Percentiles rank a stretch among this genome's conserved stretches.
Conservation (phyloP, 2,797 vertebrate genomes). For the Pseudotriccus pelzelni region DNA sequence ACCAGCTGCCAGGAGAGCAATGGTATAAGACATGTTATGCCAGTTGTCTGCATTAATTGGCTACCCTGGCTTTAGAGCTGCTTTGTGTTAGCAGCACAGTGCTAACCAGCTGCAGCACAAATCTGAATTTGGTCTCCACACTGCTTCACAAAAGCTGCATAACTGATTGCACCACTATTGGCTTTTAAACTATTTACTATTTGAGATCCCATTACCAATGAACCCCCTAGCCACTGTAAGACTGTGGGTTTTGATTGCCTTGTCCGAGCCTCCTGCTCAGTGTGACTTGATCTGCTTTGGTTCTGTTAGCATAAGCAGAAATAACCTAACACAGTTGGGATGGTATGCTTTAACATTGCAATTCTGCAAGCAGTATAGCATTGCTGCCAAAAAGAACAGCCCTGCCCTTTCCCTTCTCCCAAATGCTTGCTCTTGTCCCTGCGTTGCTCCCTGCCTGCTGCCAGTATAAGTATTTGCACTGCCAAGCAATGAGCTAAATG, state of each 20-base stretch:
- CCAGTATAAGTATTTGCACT: neutral
- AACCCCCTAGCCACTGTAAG: neutral
- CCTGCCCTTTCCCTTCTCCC: neutral
- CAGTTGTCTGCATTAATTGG: neutral
- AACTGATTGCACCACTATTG: neutral
- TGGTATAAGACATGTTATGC: neutral
- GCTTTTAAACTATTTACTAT: slow-evolving; percentile 1
- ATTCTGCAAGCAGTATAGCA: neutral
- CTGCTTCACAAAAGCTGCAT: neutral
- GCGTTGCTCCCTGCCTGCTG: neutral
- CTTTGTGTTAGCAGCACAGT: neutral
- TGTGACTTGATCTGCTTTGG: neutral
- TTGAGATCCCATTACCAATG: neutral
- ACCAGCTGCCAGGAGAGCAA: neutral
- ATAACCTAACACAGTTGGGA: neutral
- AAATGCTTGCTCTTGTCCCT: neutral
- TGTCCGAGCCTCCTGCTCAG: neutral
- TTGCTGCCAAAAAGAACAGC: neutral
- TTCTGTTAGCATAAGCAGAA: neutral
- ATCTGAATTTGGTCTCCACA: neutral
- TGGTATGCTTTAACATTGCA: neutral
- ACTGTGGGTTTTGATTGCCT: neutral
- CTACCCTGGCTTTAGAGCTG: neutral
- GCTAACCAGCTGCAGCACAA: neutral
- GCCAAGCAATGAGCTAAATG: neutral